Conservation (phyloP, 2,888 invertebrate genomes). For the Acanthosepion esculentum region DNA sequence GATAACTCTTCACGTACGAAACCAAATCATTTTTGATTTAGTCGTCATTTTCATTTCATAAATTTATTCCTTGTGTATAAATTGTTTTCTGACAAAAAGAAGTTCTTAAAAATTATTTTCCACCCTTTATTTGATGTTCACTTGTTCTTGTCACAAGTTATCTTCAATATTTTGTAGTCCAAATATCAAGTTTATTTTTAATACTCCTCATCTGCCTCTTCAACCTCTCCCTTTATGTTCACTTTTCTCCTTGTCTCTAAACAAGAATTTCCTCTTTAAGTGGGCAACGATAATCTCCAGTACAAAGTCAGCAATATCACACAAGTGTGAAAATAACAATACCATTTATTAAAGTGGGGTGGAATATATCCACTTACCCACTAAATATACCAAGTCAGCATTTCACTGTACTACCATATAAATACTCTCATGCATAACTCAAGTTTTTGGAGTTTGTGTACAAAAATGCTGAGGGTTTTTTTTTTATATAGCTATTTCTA, state of each 20-base stretch:
- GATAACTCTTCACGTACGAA: background rate
- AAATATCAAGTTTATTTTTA: background rate
- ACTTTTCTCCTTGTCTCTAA: background rate
- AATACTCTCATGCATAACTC: background rate
- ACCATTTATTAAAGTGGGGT: background rate
- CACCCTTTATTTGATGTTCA: background rate
- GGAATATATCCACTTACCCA: background rate
- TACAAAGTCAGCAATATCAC: slow-evolving; percentile 33
- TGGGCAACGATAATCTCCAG: background rate
- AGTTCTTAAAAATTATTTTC: background rate
- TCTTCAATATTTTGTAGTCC: background rate
- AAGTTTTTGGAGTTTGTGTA: background rate
- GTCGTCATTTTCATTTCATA: background rate
- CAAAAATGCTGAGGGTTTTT: background rate
- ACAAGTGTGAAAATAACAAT: slow-evolving; percentile 12
- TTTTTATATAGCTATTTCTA: background rate
- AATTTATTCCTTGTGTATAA: background rate
- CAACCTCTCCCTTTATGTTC: background rate
- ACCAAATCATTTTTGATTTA: background rate
- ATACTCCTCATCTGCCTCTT: slow-evolving; percentile 22
- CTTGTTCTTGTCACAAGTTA: background rate
- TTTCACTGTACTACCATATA: background rate
- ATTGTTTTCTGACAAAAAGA: background rate
- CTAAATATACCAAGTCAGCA: background rate
- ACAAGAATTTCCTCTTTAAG: background rate